Evolutionary conservation across 2,797 vertebrate species (phyloP), one percentile per base, ranked within the genome.

Genomic region (Menidia menidia): DNA sequence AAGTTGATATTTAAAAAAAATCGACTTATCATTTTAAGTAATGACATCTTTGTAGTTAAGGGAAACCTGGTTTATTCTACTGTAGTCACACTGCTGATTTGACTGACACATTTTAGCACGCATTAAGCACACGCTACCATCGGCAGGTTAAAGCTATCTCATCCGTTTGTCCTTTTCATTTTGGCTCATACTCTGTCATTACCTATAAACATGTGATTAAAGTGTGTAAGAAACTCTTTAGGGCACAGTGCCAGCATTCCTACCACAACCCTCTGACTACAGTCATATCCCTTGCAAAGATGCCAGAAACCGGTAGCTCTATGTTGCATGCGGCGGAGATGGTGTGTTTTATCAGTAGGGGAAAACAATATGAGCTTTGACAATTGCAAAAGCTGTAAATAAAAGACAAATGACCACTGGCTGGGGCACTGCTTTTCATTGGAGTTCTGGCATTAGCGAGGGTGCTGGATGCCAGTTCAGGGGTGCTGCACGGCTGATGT

Each of bases 331-430:
- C 48, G 35, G 58, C 57, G 45, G 64, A 78, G 2, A 39, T 7
- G 73, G 81, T 83, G 67, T 81, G 43, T 31, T 64, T 80, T 64
- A 72, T 84, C 65, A 56, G 47, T 41, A 75, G 45, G 64, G 66
- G 19, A 77, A 60, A 25, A 82, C 75, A 87, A 79, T 81, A 56
- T 78, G 71, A 63, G 63, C 68, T 82, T 45, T 78, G 72, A 84
- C 41, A 44, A 85, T 52, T 61, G 71, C 69, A 60, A 52, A 54
- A 63, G 82, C 84, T 91, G 88, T 91, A 93, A 90, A 90, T 88
- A 93, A 84, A 83, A 69, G 55, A 72, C 81, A 76, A 87, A 87
- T 88, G 87, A 90, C 77, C 76, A 79, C 66, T 70, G 74, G 76
- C 77, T 67, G 54, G 62, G 73, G 70, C 68, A 73, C 68, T 71